Conservation (phyloP, 1,140 invertebrate species). For the Epicauta chinensis region DNA sequence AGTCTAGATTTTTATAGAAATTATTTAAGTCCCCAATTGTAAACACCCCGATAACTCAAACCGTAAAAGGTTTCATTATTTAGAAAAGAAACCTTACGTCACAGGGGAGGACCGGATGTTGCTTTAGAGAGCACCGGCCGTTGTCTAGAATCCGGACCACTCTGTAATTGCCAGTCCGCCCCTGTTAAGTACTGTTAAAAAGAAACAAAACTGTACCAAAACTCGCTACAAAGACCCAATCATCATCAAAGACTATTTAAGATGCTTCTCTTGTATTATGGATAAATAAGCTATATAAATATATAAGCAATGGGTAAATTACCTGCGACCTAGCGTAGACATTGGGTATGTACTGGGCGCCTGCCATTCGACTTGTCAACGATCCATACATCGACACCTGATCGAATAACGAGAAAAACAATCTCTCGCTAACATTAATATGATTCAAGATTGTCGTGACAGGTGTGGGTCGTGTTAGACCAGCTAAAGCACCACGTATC, state of each 20-base stretch:
- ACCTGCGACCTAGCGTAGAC: slow-evolving; percentile 75
- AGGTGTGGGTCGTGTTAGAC: slow-evolving; percentile 79
- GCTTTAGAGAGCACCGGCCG: no score
- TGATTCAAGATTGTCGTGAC: slow-evolving; percentile 73
- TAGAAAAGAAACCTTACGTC: no score
- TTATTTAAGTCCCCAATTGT: no score
- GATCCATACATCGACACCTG: slow-evolving; percentile 67
- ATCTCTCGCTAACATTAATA: slow-evolving; percentile 73
- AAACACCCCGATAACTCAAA: no score
- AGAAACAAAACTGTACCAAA: no score
- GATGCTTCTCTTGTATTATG: not conserved
- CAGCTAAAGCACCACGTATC: slow-evolving; percentile 79
- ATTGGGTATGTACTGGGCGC: slow-evolving; percentile 80
- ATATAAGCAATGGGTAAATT: slow-evolving; percentile 1
- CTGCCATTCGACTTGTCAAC: slow-evolving; percentile 69
- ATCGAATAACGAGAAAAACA: slow-evolving; percentile 71
- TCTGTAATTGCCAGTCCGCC: no score
- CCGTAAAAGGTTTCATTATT: no score
- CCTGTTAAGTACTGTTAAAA: no score
- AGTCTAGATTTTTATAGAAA: no score
- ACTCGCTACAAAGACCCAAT: no score
- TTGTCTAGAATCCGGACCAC: no score
- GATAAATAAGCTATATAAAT: not conserved
- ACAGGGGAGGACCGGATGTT: no score
- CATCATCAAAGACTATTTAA: not conserved